A percentile compares a stretch with the other conserved stretches of the same genome.
Evolutionary conservation across 1,140 invertebrate genomes (phyloP).

Genomic region (Zaprionus taronus): DNA sequence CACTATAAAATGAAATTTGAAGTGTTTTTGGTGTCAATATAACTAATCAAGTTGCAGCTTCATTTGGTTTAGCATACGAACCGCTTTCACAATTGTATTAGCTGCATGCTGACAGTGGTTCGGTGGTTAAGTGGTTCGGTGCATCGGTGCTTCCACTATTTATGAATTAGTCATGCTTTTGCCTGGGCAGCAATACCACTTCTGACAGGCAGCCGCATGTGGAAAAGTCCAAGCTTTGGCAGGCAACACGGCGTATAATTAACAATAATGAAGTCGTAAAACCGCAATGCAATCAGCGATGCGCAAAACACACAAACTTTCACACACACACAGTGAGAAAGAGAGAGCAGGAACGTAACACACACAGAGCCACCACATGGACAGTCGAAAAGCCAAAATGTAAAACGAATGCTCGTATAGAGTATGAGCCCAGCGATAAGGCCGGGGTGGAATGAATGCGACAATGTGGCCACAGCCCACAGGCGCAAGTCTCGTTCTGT

Average conservation of each 20-base stretch:
- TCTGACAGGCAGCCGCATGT: conserved; percentile 49
- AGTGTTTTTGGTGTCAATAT: background rate
- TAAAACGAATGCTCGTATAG: conserved; percentile 27
- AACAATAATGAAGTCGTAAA: conserved; percentile 83
- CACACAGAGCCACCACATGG: conserved; percentile 15
- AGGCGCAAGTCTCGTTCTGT: conserved; percentile 48
- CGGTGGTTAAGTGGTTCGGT: conserved; percentile 7
- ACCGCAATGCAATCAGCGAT: conserved; percentile 82
- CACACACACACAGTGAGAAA: conserved; percentile 1
- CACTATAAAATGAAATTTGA: too few species aligned
- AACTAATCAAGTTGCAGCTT: conserved; percentile 6
- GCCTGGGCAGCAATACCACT: conserved; percentile 38
- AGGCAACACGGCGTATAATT: conserved; percentile 69
- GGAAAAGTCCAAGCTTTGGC: conserved; percentile 45
- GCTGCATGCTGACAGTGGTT: conserved; percentile 11
- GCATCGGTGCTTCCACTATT: conserved; percentile 5
- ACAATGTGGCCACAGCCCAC: conserved; percentile 31
- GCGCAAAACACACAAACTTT: conserved; percentile 73
- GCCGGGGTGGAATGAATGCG: conserved; percentile 4
- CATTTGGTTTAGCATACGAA: conserved; percentile 19
- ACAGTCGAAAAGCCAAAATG: conserved; percentile 65
- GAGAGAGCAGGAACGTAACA: background rate
- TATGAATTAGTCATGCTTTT: conserved; percentile 55
- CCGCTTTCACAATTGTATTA: conserved; percentile 21
- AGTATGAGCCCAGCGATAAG: conserved; percentile 12